phyloP scores from a whole-genome alignment of 2,888 invertebrate genomes.

The Eudemis profundana region DNA sequence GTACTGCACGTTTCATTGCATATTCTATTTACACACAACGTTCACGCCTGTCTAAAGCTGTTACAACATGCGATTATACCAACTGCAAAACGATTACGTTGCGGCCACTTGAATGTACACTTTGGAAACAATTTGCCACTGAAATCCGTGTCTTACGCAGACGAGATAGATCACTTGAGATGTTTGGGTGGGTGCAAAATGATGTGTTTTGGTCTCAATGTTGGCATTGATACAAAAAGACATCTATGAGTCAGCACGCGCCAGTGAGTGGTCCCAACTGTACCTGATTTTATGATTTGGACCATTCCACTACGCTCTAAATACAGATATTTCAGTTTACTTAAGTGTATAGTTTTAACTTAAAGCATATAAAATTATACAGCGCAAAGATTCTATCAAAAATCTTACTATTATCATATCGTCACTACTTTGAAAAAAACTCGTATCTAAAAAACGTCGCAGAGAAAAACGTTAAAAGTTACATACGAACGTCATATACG shows the following conservation, averaged over 20 bases:
- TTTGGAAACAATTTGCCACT: constrained; percentile 46
- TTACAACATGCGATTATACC: constrained; percentile 77
- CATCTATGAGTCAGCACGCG: constrained; percentile 70
- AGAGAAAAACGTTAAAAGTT: no score
- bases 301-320: constrained; percentile 8
- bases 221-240: constrained; percentile 68
- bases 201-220: constrained; percentile 34
- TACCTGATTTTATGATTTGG: constrained; percentile 43
- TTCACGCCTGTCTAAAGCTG: constrained; percentile 52
- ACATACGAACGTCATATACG: no score
- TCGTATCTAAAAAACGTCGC: no score
- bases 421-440: no score
- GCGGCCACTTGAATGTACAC: constrained; percentile 54
- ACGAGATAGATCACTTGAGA: constrained; percentile 48
- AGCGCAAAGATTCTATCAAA: no score
- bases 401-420: no score
- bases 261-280: constrained; percentile 52
- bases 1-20: constrained; percentile 54
- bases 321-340: no score
- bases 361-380: no score
- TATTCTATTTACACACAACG: constrained; percentile 70
- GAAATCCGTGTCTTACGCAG: constrained; percentile 56
- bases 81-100: constrained; percentile 71
- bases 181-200: constrained; percentile 44
- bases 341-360: no score